Evolutionary conservation across 2,113 vertebrate genomes (phyloP), one percentile per base, ranked within the genome.

Genomic region (Chamaea fasciata): DNA sequence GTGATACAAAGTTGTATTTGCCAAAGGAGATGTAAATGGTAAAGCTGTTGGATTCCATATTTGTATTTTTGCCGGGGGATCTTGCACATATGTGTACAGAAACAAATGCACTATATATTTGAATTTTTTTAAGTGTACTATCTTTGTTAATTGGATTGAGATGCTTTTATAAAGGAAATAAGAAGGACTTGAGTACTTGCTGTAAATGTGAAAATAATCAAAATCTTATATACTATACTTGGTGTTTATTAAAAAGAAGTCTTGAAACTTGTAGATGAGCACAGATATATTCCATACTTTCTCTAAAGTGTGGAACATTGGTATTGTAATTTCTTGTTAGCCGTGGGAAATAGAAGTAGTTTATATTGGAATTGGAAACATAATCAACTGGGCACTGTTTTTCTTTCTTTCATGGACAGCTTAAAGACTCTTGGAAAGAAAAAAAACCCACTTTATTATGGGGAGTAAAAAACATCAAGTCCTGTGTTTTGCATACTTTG

Each of bases 21-120:
- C 69, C 37, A 37, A 57, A 90, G 30, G 52, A 24, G 15, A 4
- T 84, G 10, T 87, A 65, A 92, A 59, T 44, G 47, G 39, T 83
- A 69, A 92, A 90, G 46, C 60, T 83, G 26, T 85, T 76, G 64
- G 77, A 83, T 75, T 80, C 77, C 44, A 18, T 95, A 65, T 95
- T 94, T 20, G 13, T 96, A 79, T 83, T 94, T 95, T 90, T 94
- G 68, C 93, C 46, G 24, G 89, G 74, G 78, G 53, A 97, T 94
- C 89, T 96, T 96, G 96, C 91, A 97, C 90, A 93, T 95, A 95
- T 47, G 21, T 97, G 94, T 97, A 98, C 89, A 97, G 94, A 97
- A 97, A 94, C 65, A 89, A 96, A 94, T 94, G 93, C 95, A 91
- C 87, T 93, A 89, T 97, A 96, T 91, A 95, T 97, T 86, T 94